These are phyloP conservation scores for Cheilosia pagana DNA, from an alignment of 2,888 invertebrate species.

Conservation along the genomic window DNA sequence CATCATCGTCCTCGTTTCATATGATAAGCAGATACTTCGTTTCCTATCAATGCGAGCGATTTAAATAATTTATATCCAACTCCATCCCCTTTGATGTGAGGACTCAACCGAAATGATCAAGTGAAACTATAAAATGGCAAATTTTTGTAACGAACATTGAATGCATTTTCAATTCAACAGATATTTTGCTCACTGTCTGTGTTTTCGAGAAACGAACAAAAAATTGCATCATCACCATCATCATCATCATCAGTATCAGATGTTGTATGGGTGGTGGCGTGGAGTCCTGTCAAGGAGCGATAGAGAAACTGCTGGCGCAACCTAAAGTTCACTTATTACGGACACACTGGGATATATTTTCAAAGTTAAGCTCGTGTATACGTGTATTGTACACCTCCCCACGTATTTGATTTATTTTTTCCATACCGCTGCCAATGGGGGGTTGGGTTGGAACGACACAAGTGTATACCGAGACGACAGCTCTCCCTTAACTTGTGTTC, in stretches of 20 bases:
- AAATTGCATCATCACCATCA: conserved; percentile 65
- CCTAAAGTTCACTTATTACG: conserved; percentile 59
- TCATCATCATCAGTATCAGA: conserved; percentile 64
- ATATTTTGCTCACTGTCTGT: conserved; percentile 27
- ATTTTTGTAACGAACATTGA: conserved; percentile 50
- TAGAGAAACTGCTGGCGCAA: conserved; percentile 33
- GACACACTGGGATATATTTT: conserved; percentile 50
- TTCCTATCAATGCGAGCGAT: conserved; percentile 35
- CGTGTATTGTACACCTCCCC: conserved; percentile 9
- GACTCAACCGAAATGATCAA: conserved; percentile 53
- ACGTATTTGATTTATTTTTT: conserved; percentile 45
- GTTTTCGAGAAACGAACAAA: conserved; percentile 3
- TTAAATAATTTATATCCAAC: conserved; percentile 53
- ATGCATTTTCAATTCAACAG: conserved; percentile 69
- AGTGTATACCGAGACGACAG: conserved; percentile 43
- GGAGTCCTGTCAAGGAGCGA: conserved; percentile 13
- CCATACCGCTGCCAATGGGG: conserved; percentile 3
- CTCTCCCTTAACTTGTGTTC: conserved; percentile 72
- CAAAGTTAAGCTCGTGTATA: conserved; percentile 42
- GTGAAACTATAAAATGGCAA: conserved; percentile 53
- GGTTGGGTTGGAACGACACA: conserved; percentile 7
- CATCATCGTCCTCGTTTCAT: conserved; percentile 21
- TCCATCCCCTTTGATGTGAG: background rate
- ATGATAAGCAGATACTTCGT: conserved; percentile 32
- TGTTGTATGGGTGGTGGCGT: conserved; percentile 15